Base-by-base conservation (phyloP, 2,888 invertebrate genomes). In the Sabatieria punctata region DNA sequence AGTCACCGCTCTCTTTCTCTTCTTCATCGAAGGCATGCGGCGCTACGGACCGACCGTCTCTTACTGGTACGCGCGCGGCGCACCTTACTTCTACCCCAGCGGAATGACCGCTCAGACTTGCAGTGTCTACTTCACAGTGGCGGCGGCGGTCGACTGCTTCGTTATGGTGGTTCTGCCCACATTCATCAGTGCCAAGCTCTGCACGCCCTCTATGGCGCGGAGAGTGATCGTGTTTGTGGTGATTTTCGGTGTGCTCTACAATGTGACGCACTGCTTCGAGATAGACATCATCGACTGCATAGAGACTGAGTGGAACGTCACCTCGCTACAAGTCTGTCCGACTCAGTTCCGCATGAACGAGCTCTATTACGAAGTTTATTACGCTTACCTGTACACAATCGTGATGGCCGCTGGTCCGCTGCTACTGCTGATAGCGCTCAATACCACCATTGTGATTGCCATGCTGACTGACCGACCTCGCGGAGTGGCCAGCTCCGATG, bases 71-170 rank as follows among this genome's bases (percentile, higher is more conserved):
- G 37, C 42, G 11, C 4, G n/a, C 2, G 23, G 21, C 11, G 38
- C 43, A 3, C 19, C 24, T 11, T 35, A 15, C 25, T 26, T 49
- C 8, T 62, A 58, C 45, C 61, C 62, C 18, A 55, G 59, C n/a
- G 58, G 57, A n/a, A 58, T 59, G 57, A 55, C 56, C 25, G 63
- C 63, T 36, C 63, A 63, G 47, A 61, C 62, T 21, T 60, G 60
- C 45, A 60, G 60, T 2, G 61, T 63, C 4, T 63, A 63, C 43
- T 63, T 61, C 45, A 64, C 63, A n/a, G 52, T 63, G 19, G 57
- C 58, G 26, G 63, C 61, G n/a, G 38, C 19, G 15, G 22, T 38
- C 8, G 38, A 38, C 38, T n/a, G 19, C 22, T 38, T 38, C 38
- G 19, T 38, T 21, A 11, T 13, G 15, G n/a, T n/a, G 6, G 38